Evolutionary conservation across 2,888 invertebrate genomes (phyloP).

Genomic region (Chrysomela aeneicollis): DNA sequence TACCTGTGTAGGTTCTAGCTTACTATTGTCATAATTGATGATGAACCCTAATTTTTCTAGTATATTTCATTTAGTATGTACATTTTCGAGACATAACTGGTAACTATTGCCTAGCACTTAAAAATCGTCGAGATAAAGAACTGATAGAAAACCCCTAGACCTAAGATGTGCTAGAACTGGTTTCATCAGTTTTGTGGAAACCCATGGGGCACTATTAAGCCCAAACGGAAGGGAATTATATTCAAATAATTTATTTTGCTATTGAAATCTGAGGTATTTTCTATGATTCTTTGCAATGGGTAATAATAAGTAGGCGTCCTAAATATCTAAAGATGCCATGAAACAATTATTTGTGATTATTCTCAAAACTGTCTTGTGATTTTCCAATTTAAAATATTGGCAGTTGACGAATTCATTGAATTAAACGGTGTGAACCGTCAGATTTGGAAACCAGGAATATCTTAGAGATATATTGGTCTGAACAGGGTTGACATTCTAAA

Average conservation of each 20-base stretch:
- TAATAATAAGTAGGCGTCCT: conserved; percentile 28
- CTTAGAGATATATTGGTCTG: background rate
- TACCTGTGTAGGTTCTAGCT: background rate
- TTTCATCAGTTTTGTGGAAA: background rate
- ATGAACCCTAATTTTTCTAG: background rate
- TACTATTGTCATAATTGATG: background rate
- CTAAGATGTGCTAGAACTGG: conserved; percentile 20
- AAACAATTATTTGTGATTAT: background rate
- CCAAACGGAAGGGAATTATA: background rate
- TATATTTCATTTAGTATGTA: conserved; percentile 12
- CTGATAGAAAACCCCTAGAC: conserved; percentile 27
- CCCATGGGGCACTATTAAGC: background rate
- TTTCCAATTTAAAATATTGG: conserved; percentile 20
- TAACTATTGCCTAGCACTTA: conserved; percentile 26
- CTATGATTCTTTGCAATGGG: conserved; percentile 15
- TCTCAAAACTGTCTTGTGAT: conserved; percentile 10
- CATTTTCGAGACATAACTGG: background rate
- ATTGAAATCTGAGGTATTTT: conserved; percentile 19
- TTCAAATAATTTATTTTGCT: background rate
- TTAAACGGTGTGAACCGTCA: conserved; percentile 12
- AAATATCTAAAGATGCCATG: conserved; percentile 24
- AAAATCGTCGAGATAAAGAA: conserved; percentile 23
- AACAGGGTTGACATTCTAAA: background rate
- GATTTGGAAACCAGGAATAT: conserved; percentile 19
- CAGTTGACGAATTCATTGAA: conserved; percentile 14